Conservation (phyloP, 2,888 invertebrate species). For the Cephus pygmeus region DNA sequence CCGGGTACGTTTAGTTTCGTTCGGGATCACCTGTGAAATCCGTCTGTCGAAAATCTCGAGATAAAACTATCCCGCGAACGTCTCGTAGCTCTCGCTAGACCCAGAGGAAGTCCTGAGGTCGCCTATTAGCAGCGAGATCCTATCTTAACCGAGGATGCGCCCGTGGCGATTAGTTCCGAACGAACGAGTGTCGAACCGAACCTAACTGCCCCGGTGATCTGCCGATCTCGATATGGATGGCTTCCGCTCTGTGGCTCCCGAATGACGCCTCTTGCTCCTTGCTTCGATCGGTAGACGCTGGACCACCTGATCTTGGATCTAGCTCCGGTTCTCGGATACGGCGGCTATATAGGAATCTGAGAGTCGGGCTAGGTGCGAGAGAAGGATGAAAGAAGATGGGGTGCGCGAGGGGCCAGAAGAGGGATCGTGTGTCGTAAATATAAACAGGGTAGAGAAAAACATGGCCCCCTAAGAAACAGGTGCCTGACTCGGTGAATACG, state of each 20-base stretch:
- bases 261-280: constrained; percentile 17
- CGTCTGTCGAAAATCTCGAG: background rate
- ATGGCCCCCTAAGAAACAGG: constrained; percentile 12
- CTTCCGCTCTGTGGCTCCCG: constrained; percentile 25
- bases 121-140: constrained; percentile 32
- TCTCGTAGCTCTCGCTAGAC: constrained; percentile 1
- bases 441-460: constrained; percentile 7
- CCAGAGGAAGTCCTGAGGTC: constrained; percentile 28
- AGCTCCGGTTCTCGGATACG: constrained; percentile 19
- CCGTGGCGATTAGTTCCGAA: constrained; percentile 36
- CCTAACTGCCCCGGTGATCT: constrained; percentile 27
- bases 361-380: background rate
- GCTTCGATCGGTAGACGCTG: background rate
- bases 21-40: background rate
- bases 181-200: constrained; percentile 32
- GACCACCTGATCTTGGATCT: constrained; percentile 20
- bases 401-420: constrained; percentile 2
- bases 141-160: constrained; percentile 30
- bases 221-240: constrained; percentile 35
- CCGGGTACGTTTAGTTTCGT: too few relatives aligned
- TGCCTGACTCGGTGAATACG: constrained; percentile 1
- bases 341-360: constrained; percentile 8
- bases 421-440: background rate
- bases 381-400: constrained; percentile 1
- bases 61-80: background rate